Evolutionary conservation across 2,888 invertebrate genomes (phyloP).

Genomic region (Drosophila longiperda): DNA sequence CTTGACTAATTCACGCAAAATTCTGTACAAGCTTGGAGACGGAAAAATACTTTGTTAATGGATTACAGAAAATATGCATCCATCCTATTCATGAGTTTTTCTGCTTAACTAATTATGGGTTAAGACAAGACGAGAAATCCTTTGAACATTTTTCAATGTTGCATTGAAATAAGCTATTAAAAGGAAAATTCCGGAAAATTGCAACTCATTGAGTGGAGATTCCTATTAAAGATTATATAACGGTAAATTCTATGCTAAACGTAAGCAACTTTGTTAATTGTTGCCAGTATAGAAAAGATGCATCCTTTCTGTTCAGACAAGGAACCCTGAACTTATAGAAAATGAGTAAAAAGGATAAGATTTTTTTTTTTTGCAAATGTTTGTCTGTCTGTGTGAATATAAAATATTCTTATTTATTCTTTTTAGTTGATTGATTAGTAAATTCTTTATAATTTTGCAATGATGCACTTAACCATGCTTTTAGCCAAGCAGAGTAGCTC

Average conservation of each 20-base stretch:
- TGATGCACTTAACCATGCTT: background rate
- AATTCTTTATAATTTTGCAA: background rate
- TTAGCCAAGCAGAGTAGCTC: background rate
- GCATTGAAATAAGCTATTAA: background rate
- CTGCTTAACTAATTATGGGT: background rate
- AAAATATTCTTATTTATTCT: no score
- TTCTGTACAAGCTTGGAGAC: background rate
- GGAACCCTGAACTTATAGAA: no score
- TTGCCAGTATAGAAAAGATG: no score
- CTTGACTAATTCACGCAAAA: background rate
- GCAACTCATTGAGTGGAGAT: background rate
- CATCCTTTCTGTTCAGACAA: no score
- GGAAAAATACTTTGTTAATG: background rate
- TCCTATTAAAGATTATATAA: no score
- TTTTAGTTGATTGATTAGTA: background rate
- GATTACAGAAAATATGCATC: background rate
- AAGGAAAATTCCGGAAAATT: background rate
- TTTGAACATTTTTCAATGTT: background rate
- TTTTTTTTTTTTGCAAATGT: no score
- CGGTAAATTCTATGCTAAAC: no score
- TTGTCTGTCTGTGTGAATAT: no score
- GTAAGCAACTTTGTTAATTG: no score
- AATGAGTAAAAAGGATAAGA: no score
- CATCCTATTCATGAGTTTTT: slow-evolving; percentile 7
- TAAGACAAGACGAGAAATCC: background rate